Conservation (phyloP, 92 coral and sea anemone species). For the Galaxea fascicularis region DNA sequence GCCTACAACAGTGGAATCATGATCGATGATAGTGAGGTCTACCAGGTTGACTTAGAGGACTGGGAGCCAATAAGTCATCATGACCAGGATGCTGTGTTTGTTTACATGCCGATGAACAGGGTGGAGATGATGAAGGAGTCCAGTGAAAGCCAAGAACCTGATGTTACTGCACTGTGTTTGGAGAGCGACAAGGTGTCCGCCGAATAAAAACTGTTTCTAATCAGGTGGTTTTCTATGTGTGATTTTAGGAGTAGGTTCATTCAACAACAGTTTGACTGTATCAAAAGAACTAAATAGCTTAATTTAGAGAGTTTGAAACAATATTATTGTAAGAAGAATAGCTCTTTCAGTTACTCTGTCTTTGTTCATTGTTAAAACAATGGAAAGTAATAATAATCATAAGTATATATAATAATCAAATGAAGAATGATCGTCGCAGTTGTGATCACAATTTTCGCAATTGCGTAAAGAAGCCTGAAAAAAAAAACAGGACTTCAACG, state of each 20-base stretch:
- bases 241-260: neutral
- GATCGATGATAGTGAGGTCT: conserved; percentile 52
- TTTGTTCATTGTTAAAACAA: too few relatives aligned
- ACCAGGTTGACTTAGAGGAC: conserved; percentile 46
- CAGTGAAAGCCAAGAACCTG: neutral
- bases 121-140: neutral
- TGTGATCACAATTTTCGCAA: too few relatives aligned
- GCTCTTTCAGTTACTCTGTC: too few relatives aligned
- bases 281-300: neutral
- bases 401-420: too few relatives aligned
- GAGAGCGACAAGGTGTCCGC: neutral
- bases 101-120: conserved; percentile 43
- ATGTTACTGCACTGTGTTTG: neutral
- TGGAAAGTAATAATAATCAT: too few relatives aligned
- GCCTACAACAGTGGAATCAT: conserved; percentile 54
- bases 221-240: neutral
- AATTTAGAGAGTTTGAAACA: too few relatives aligned
- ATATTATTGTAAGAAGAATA: too few relatives aligned
- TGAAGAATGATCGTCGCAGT: too few relatives aligned
- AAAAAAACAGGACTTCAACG: too few relatives aligned
- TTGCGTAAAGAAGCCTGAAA: too few relatives aligned
- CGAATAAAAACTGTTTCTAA: neutral
- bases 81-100: conserved; percentile 37
- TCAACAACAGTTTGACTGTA: neutral
- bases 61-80: conserved; percentile 44